phyloP scores from a whole-genome alignment of 2,113 vertebrate genomes.

The Taurulus bubalis region DNA sequence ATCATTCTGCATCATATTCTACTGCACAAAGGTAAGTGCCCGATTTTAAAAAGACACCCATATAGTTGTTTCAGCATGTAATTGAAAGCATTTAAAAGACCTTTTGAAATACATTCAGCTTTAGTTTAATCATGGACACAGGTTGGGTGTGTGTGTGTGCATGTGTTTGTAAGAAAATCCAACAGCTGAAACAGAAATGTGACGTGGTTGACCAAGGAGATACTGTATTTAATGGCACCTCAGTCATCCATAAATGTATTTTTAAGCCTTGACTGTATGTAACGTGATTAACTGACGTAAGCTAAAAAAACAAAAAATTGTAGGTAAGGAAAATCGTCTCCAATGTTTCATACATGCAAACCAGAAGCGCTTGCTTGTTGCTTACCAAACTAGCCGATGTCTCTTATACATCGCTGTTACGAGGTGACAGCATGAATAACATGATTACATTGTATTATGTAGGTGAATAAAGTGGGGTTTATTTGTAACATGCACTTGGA shows the following conservation, averaged over 20 bases:
- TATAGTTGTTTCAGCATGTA: neutral
- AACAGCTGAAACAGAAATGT: constrained; percentile 2
- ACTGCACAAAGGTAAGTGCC: neutral
- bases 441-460: constrained; percentile 20
- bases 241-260: constrained; percentile 16
- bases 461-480: constrained; percentile 32
- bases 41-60: constrained; percentile 8
- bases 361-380: constrained; percentile 1
- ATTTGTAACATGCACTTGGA: constrained; percentile 50
- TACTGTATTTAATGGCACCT: neutral
- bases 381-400: neutral
- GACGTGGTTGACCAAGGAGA: neutral
- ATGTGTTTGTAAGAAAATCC: neutral
- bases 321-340: constrained; percentile 5
- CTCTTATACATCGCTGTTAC: constrained; percentile 23
- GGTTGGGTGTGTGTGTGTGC: neutral
- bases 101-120: constrained; percentile 73
- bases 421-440: constrained; percentile 22
- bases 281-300: constrained; percentile 1
- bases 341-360: constrained; percentile 12
- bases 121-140: constrained; percentile 30
- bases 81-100: constrained; percentile 25
- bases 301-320: neutral
- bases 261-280: neutral
- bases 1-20: constrained; percentile 17